Conservation (phyloP, 1,140 invertebrate genomes). For the Trichogramma pretiosum region DNA sequence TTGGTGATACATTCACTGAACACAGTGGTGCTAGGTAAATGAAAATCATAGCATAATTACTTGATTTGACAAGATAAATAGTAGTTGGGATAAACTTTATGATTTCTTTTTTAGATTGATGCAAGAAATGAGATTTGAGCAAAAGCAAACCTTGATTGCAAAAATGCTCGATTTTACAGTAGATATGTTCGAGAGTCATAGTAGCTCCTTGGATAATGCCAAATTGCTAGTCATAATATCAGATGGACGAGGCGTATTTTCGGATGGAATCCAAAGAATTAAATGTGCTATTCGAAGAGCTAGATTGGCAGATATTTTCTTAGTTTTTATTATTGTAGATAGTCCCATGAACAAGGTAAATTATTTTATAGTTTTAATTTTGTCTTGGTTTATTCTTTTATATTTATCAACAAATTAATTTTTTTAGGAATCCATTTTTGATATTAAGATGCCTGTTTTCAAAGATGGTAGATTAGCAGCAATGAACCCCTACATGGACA, state of each 20-base stretch:
- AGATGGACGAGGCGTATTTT: slow-evolving; percentile 87
- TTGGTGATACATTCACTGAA: slow-evolving; percentile 78
- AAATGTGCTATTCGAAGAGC: slow-evolving; percentile 71
- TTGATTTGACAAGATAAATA: neutral
- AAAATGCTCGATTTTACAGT: slow-evolving; percentile 72
- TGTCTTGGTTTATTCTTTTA: neutral
- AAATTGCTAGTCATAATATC: slow-evolving; percentile 89
- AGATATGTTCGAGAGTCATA: slow-evolving; percentile 55
- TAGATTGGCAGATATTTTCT: slow-evolving; percentile 73
- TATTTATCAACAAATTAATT: neutral
- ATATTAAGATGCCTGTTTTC: slow-evolving; percentile 73
- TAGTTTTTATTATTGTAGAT: slow-evolving; percentile 93
- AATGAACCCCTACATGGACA: slow-evolving; percentile 78
- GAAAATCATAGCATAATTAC: neutral
- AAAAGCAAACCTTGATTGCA: slow-evolving; percentile 71
- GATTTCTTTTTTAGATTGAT: slow-evolving; percentile 47
- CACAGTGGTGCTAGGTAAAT: slow-evolving; percentile 63
- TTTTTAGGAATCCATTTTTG: slow-evolving; percentile 78
- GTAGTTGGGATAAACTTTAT: neutral
- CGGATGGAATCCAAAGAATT: slow-evolving; percentile 75
- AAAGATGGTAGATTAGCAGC: slow-evolving; percentile 52
- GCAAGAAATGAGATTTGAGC: slow-evolving; percentile 70
- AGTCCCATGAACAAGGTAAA: slow-evolving; percentile 80
- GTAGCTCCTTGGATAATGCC: slow-evolving; percentile 53
- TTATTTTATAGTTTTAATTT: neutral